Evolutionary conservation across 2,797 vertebrate species (phyloP).

Genomic region (Meda fulgida): DNA sequence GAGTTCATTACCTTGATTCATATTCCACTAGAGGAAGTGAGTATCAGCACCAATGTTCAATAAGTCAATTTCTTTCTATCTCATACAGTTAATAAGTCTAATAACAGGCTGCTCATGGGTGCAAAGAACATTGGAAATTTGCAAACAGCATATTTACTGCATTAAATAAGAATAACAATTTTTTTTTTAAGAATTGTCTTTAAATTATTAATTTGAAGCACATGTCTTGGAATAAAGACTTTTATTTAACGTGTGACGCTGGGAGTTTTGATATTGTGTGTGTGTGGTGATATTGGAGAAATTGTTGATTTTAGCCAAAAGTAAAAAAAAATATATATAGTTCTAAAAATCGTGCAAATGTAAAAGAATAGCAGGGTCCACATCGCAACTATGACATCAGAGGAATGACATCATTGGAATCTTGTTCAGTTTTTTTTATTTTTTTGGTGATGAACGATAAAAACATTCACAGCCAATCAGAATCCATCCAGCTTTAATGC

Average conservation of each 20-base stretch:
- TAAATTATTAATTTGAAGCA: neutral
- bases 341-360: too few species aligned
- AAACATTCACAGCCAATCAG: neutral
- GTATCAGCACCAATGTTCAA: neutral
- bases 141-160: neutral
- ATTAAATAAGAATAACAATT: neutral
- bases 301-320: neutral
- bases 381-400: neutral
- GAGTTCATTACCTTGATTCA: too few species aligned
- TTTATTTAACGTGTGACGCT: neutral
- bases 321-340: neutral
- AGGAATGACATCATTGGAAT: neutral
- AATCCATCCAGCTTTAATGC: neutral
- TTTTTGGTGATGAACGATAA: neutral
- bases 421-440: neutral
- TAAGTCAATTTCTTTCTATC: neutral
- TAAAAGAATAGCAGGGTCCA: too few species aligned
- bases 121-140: fast-evolving
- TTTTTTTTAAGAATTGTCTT: neutral
- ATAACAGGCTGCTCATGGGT: neutral
- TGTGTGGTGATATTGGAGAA: neutral
- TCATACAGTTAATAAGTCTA: neutral
- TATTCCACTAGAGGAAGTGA: neutral
- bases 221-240: neutral
- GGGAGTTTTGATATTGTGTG: neutral